Evolutionary conservation across 2,888 invertebrate genomes (phyloP), one percentile per base, ranked within the genome.

Genomic region (Lepidonotus clava): DNA sequence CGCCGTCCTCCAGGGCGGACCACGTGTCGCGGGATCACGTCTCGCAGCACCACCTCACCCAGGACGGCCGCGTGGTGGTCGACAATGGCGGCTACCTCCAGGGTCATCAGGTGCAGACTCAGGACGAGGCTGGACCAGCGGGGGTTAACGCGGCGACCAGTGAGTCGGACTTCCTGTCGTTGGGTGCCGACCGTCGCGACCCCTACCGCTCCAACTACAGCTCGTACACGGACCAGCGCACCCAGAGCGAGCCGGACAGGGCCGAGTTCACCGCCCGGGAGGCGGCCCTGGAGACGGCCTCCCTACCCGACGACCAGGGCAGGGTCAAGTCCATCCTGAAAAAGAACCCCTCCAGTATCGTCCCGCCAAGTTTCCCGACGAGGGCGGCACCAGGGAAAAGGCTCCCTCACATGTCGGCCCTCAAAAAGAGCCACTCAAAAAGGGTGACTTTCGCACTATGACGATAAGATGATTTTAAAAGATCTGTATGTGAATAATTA

Each of bases 151-250:
- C 21, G 51, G 51, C 51, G 21, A 18, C 24, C 38, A 71, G 71
- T n/a, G 46, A 80, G 28, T 32, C 80, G 0, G 80, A 80, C 80
- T 80, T 46, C 24, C 24, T 80, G 28, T 18, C 46, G 0, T 21
- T 46, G 5, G 28, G 80, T 2, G 46, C 41, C n/a, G 80, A 80
- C 28, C 21, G 80, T 1, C 1, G 46, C 0, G 80, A 80, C 24
- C 46, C 51, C 8, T 80, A 80, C 46, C 80, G 80, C 5, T 32
- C 46, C 1, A 80, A 46, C 46, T 80, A 80, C 34, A 46, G 80
- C 46, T 80, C 80, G 11, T 46, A 80, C 28, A 32, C 5, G 5
- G 80, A 80, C 46, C 80, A 80, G 80, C 24, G 46, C 28, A 80
- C 28, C 1, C 80, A 80, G 24, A 80, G 80, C 24, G 80, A 80